Evolutionary conservation across 2,888 invertebrate genomes (phyloP).

Genomic region (Orthosia gracilis): DNA sequence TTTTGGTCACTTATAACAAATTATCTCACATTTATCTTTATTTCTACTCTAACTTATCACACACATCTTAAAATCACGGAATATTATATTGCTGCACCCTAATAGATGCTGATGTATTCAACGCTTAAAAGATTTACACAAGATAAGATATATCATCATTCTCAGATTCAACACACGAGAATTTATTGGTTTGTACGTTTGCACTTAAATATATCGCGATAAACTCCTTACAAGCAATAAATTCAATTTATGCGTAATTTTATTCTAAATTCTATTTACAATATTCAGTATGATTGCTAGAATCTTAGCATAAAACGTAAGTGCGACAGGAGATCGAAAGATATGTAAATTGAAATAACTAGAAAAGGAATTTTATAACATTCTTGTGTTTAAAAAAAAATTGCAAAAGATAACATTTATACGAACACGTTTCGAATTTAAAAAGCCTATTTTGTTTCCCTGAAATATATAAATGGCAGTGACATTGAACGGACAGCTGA

Average conservation of each 20-base stretch:
- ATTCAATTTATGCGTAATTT: constrained; percentile 26
- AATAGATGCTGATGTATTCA: constrained; percentile 52
- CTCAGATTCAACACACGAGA: constrained; percentile 32
- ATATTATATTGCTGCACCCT: constrained; percentile 35
- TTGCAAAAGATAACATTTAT: constrained; percentile 22
- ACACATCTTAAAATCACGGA: constrained; percentile 11
- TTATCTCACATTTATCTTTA: background rate
- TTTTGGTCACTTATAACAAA: background rate
- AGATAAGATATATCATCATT: constrained; percentile 47
- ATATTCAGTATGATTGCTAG: constrained; percentile 17
- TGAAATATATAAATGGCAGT: constrained; percentile 63
- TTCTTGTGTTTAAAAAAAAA: constrained; percentile 24
- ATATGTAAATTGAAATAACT: constrained; percentile 43
- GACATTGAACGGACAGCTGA: constrained; percentile 69
- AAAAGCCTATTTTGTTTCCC: constrained; percentile 53
- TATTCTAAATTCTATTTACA: constrained; percentile 19
- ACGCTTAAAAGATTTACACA: constrained; percentile 36
- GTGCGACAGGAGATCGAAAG: constrained; percentile 30
- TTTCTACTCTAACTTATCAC: background rate
- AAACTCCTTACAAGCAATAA: constrained; percentile 9
- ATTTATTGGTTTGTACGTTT: constrained; percentile 51
- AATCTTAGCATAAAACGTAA: constrained; percentile 21
- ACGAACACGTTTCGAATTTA: constrained; percentile 41
- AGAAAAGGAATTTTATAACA: constrained; percentile 24
- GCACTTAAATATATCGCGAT: constrained; percentile 29